Evolutionary conservation across 2,888 invertebrate species (phyloP), one percentile per base, ranked within the genome.

Genomic region (Brachycybe producta): DNA sequence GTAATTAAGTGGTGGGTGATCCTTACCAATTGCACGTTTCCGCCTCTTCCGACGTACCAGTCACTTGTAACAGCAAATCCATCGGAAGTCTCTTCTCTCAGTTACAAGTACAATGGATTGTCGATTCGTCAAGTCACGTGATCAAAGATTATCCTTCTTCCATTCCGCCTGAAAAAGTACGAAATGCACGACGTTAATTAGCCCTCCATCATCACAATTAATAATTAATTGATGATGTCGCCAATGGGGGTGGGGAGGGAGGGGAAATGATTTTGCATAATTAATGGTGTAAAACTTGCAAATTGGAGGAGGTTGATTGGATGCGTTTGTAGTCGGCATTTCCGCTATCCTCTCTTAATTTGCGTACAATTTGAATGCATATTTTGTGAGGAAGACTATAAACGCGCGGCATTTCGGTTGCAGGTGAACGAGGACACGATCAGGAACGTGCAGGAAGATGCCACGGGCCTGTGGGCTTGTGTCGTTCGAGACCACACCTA

Each of bases 401-500:
- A n/a, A n/a, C n/a, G n/a, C n/a, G n/a, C n/a, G n/a, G n/a, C n/a
- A n/a, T n/a, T n/a, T n/a, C n/a, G n/a, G n/a, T 43, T 11, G 13
- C 15, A 43, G 43, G 17, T 43, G 30, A 43, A 43, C 13, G 28
- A 43, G 4, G 43, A 27, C 15, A 7, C 30, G 17, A 28, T 43
- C 13, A 27, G 13, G 15, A 7, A n/a, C 2, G 24, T 43, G 13
- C 13, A 13, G 17, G 43, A 43, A 43, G 19, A n/a, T 11, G 43
- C 27, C 8, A 43, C 43, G 27, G 43, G 43, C 2, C 15, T 43
- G 28, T 43, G 43, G 43, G 15, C 30, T 13, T 43, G 43, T 11
- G 28, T 43, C 17, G 8, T 43, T 4, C 27, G 15, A 43, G 43
- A 43, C 15, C 28, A 13, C 5, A 27, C 15, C 4, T 28, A 13